phyloP scores from a whole-genome alignment of 1,140 invertebrate genomes.

The Neelides sp. region DNA sequence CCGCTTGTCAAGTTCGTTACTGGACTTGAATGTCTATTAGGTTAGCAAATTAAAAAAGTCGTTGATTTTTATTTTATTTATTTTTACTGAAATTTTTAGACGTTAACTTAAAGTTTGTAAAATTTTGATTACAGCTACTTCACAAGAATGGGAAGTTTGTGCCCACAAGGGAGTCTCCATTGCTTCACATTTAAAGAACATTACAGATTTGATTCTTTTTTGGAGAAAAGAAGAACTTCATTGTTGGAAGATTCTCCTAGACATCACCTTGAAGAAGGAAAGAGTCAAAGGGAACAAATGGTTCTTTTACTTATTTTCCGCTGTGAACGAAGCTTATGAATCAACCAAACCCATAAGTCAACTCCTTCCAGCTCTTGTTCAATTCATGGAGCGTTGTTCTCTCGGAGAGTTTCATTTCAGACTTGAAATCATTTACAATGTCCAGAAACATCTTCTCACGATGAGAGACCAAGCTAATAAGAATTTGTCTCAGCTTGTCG shows the following conservation, averaged over 20 bases:
- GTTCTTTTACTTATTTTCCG: slow-evolving; percentile 76
- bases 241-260: slow-evolving; percentile 66
- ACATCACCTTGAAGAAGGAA: slow-evolving; percentile 41
- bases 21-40: slow-evolving; percentile 74
- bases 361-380: slow-evolving; percentile 43
- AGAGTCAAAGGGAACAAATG: slow-evolving; percentile 56
- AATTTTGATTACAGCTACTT: slow-evolving; percentile 24
- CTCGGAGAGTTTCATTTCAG: slow-evolving; percentile 70
- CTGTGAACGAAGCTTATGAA: slow-evolving; percentile 43
- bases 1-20: slow-evolving; percentile 77
- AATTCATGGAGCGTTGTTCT: slow-evolving; percentile 71
- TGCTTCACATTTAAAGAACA: slow-evolving; percentile 48
- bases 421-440: slow-evolving; percentile 60
- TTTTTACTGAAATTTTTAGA: neutral
- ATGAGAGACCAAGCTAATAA: slow-evolving; percentile 7
- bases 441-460: slow-evolving; percentile 55
- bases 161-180: slow-evolving; percentile 77
- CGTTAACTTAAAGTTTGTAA: too few species aligned
- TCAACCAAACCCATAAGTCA: slow-evolving; percentile 38
- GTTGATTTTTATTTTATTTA: slow-evolving; percentile 18
- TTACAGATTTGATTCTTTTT: slow-evolving; percentile 68
- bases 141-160: slow-evolving; percentile 82
- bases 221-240: slow-evolving; percentile 86
- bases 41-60: slow-evolving; percentile 43
- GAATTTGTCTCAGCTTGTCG: neutral